These are phyloP conservation scores for Wiebesia pumilae DNA, from an alignment of 1,140 invertebrate species.

Conservation along the genomic window DNA sequence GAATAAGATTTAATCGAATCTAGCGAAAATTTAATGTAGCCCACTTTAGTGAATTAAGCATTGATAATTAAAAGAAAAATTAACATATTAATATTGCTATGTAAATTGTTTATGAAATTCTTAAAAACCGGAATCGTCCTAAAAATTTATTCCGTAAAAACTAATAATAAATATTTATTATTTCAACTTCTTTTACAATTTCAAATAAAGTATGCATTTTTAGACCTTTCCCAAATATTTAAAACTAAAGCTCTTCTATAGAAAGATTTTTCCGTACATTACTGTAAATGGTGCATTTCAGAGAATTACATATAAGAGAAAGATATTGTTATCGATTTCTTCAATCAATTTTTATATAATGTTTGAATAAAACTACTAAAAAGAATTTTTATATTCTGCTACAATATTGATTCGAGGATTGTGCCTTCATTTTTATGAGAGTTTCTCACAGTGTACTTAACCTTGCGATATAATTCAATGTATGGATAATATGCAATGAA, in stretches of 20 bases:
- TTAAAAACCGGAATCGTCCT: too few species aligned
- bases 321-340: neutral
- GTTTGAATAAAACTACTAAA: neutral
- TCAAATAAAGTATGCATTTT: neutral
- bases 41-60: too few species aligned
- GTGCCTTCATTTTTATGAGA: slow-evolving; percentile 19
- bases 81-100: too few species aligned
- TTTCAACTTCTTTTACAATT: neutral
- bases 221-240: too few species aligned
- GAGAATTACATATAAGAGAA: neutral
- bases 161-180: neutral
- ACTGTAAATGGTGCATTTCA: neutral
- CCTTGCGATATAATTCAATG: slow-evolving; percentile 24
- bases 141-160: too few species aligned
- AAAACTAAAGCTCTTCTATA: too few species aligned
- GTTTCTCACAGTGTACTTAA: slow-evolving; percentile 27
- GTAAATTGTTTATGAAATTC: too few species aligned
- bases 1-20: too few species aligned
- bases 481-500: neutral
- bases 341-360: neutral
- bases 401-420: neutral
- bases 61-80: too few species aligned
- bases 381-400: neutral
- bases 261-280: neutral
- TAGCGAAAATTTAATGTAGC: too few species aligned